Percentiles rank a stretch among this genome's conserved stretches.
phyloP scores from a whole-genome alignment of 2,113 vertebrate genomes.

The Grantiella picta region DNA sequence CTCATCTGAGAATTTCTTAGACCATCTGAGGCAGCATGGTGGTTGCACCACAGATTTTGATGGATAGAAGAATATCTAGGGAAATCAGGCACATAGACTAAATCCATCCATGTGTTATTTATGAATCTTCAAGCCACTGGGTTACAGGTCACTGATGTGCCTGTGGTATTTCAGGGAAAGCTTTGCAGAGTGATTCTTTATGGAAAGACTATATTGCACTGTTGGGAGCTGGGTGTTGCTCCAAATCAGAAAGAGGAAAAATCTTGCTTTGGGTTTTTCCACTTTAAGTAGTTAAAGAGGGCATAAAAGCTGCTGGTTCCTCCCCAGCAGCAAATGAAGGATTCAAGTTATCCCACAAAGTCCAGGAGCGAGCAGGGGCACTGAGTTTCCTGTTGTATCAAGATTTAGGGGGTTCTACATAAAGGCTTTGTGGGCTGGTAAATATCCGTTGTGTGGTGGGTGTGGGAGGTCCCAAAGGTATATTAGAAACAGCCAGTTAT shows the following conservation, averaged over 20 bases:
- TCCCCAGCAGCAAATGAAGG: neutral
- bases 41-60: neutral
- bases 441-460: rapidly evolving
- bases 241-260: neutral
- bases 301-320: neutral
- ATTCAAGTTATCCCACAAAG: neutral
- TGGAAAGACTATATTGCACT: too few species aligned
- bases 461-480: neutral
- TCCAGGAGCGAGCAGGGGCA: neutral
- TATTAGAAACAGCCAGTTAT: neutral
- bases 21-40: neutral
- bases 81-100: neutral
- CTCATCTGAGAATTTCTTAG: neutral
- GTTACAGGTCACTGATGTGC: neutral
- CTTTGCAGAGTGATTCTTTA: neutral
- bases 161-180: neutral
- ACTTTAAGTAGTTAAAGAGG: neutral
- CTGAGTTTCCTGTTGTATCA: neutral
- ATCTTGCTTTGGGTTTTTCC: neutral
- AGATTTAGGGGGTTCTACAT: neutral
- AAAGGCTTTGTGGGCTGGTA: neutral
- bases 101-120: neutral
- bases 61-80: neutral
- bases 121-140: neutral
- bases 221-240: neutral